phyloP scores from a whole-genome alignment of 2,888 invertebrate genomes.

The Platycheirus rosarum region DNA sequence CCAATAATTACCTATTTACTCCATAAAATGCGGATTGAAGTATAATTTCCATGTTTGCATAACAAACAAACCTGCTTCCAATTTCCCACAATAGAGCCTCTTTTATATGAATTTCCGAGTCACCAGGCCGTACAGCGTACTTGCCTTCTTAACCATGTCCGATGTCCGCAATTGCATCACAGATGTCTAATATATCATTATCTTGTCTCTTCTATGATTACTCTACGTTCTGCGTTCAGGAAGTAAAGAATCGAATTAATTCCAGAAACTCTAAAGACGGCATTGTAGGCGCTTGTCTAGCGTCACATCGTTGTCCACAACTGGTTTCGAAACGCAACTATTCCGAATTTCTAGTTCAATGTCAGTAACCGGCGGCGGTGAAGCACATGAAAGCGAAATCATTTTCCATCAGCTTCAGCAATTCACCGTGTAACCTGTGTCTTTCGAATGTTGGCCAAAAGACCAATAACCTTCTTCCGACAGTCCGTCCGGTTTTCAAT shows the following conservation, averaged over 20 bases:
- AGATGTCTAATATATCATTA: not conserved
- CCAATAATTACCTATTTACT: not conserved
- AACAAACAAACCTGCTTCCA: conserved; percentile 6
- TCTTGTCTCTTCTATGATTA: not conserved
- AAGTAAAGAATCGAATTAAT: conserved; percentile 21
- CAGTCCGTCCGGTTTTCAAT: conserved; percentile 44
- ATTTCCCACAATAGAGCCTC: conserved; percentile 22
- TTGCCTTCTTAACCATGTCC: not conserved
- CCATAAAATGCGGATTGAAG: not conserved
- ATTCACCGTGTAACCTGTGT: not conserved
- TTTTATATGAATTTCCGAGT: conserved; percentile 19
- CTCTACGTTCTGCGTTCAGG: not conserved
- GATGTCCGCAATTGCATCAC: conserved; percentile 37
- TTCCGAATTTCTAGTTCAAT: conserved; percentile 68
- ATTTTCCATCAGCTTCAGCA: conserved; percentile 33
- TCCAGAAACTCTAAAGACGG: conserved; percentile 24
- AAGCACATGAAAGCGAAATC: conserved; percentile 53
- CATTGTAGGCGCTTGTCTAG: conserved; percentile 19
- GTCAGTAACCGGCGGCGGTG: conserved; percentile 52
- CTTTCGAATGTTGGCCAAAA: conserved; percentile 69
- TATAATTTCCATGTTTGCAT: conserved; percentile 12
- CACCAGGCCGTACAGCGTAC: conserved; percentile 18
- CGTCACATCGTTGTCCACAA: not conserved
- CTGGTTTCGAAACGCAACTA: conserved; percentile 49
- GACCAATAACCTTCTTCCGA: conserved; percentile 69